Evolutionary conservation across 2,888 invertebrate genomes (phyloP).

Genomic region (Chironomus tentans): DNA sequence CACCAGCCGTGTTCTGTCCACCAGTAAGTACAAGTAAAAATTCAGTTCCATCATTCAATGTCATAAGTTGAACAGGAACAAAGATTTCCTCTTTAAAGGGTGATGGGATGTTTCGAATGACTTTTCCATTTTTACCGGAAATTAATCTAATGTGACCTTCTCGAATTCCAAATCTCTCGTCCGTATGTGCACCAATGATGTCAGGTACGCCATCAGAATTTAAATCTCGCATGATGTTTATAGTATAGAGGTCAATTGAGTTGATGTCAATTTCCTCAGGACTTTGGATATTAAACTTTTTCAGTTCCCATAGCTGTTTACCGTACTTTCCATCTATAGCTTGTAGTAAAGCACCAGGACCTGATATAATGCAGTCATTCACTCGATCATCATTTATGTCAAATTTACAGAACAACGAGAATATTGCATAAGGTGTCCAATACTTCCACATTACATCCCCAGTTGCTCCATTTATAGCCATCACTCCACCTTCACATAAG

Average conservation of each 20-base stretch:
- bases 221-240: slow-evolving; percentile 59
- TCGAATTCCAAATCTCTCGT: slow-evolving; percentile 45
- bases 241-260: slow-evolving; percentile 49
- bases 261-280: slow-evolving; percentile 43
- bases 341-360: slow-evolving; percentile 49
- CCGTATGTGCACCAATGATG: slow-evolving; percentile 58
- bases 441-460: slow-evolving; percentile 66
- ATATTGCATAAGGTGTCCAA: slow-evolving; percentile 63
- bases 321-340: slow-evolving; percentile 60
- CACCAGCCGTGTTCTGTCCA: slow-evolving; percentile 61
- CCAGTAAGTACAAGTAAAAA: slow-evolving; percentile 63
- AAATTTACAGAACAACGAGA: slow-evolving; percentile 59
- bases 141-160: slow-evolving; percentile 58
- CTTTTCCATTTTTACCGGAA: slow-evolving; percentile 58
- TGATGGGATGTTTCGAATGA: slow-evolving; percentile 51
- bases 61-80: slow-evolving; percentile 59
- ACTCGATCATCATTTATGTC: slow-evolving; percentile 61
- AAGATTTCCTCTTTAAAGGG: slow-evolving; percentile 60
- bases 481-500: slow-evolving; percentile 65
- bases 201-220: slow-evolving; percentile 61
- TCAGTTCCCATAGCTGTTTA: slow-evolving; percentile 54
- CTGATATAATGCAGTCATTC: slow-evolving; percentile 64
- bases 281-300: slow-evolving; percentile 43
- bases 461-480: slow-evolving; percentile 62
- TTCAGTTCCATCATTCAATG: slow-evolving; percentile 51